Evolutionary conservation across 2,797 vertebrate species (phyloP).

Genomic region (Cercopithecus diana): DNA sequence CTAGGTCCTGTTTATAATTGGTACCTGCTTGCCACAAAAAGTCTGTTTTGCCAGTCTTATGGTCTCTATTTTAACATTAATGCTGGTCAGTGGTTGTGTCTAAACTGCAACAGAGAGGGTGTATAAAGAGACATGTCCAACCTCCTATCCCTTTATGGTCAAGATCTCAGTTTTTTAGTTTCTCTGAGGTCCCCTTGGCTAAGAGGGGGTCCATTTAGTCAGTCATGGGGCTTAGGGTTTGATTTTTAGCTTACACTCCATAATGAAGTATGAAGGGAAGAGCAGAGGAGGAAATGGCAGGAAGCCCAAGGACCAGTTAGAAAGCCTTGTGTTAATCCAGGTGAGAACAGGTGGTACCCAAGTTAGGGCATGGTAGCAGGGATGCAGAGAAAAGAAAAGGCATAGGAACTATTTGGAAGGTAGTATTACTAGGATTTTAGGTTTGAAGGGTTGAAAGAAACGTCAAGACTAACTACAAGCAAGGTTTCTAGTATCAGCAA

Average conservation of each 20-base stretch:
- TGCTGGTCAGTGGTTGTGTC: neutral
- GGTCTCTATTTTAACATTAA: neutral
- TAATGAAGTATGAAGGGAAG: neutral
- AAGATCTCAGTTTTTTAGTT: neutral
- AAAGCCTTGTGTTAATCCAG: neutral
- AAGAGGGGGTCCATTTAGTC: neutral
- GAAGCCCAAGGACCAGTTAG: neutral
- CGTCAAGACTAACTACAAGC: neutral
- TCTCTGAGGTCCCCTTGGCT: neutral
- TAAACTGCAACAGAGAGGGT: neutral
- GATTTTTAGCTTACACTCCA: neutral
- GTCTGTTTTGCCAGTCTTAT: neutral
- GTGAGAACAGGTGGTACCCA: neutral
- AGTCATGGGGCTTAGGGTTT: neutral
- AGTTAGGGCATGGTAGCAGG: neutral
- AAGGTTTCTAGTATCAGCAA: neutral
- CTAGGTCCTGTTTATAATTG: neutral
- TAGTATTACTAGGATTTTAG: neutral
- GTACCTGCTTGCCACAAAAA: neutral
- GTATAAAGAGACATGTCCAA: neutral
- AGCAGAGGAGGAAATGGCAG: neutral
- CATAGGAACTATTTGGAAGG: neutral
- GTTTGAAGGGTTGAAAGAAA: neutral
- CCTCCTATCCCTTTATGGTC: neutral
- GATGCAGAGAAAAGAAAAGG: neutral